These are phyloP conservation scores for Sander lucioperca DNA, from an alignment of 2,113 vertebrate species.

Conservation along the genomic window DNA sequence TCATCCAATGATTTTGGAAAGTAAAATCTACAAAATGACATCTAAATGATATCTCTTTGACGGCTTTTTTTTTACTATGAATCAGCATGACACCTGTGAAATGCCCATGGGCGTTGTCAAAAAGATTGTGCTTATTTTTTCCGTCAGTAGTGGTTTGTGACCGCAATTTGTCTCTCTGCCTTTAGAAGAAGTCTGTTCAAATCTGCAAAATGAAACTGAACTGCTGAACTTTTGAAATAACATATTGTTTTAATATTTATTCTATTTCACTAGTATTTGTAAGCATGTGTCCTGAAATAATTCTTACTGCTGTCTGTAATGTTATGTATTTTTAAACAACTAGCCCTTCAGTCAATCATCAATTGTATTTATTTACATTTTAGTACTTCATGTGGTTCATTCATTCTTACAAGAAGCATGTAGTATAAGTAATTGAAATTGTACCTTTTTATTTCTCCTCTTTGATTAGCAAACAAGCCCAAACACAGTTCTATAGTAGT, in stretches of 20 bases:
- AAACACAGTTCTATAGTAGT: background rate
- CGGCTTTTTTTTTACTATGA: background rate
- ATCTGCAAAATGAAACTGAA: background rate
- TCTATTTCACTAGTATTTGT: background rate
- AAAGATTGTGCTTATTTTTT: background rate
- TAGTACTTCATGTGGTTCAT: background rate
- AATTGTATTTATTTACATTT: background rate
- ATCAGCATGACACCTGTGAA: background rate
- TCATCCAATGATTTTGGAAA: background rate
- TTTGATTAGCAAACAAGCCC: conserved; percentile 27
- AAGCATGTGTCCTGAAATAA: background rate
- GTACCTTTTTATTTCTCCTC: background rate
- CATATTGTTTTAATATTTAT: background rate
- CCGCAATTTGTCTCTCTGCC: background rate
- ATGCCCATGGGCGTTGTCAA: background rate
- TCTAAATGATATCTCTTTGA: background rate
- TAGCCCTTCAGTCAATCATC: background rate
- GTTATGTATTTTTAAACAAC: background rate
- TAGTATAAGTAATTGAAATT: background rate
- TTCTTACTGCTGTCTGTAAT: background rate
- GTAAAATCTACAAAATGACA: background rate
- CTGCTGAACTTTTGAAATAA: background rate
- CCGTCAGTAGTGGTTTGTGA: background rate
- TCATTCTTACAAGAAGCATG: background rate
- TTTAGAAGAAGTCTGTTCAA: background rate